phyloP scores from a whole-genome alignment of 2,888 invertebrate species.

The Cylloceria caligata region DNA sequence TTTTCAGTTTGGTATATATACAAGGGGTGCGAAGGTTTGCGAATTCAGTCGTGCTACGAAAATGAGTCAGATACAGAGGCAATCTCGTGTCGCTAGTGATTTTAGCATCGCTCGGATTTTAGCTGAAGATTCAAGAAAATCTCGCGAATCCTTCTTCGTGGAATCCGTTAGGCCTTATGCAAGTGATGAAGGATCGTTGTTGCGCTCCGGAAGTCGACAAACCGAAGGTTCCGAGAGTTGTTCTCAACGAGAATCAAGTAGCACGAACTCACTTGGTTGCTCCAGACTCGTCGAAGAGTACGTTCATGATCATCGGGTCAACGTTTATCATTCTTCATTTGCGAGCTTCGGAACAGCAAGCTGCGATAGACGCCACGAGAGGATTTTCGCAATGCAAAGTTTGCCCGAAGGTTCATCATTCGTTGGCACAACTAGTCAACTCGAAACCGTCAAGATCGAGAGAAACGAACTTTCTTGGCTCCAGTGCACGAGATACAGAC shows the following conservation, averaged over 20 bases:
- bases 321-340: not conserved
- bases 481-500: slow-evolving; percentile 90
- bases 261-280: not conserved
- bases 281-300: not conserved
- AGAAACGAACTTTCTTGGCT: slow-evolving; percentile 86
- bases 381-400: not conserved
- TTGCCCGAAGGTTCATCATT: not conserved
- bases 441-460: slow-evolving; percentile 26
- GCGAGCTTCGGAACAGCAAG: not conserved
- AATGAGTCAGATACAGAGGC: slow-evolving; percentile 76
- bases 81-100: slow-evolving; percentile 73
- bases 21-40: slow-evolving; percentile 63
- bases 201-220: not conserved
- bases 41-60: slow-evolving; percentile 73
- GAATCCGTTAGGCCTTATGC: not conserved
- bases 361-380: not conserved
- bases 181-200: not conserved
- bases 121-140: slow-evolving; percentile 65
- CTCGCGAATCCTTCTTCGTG: not conserved
- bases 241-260: not conserved
- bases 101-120: slow-evolving; percentile 81
- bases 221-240: not conserved
- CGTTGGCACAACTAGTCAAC: not conserved
- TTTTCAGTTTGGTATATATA: slow-evolving; percentile 68
- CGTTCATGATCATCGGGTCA: not conserved